Evolutionary conservation across 2,797 vertebrate species (phyloP).

Genomic region (Brachyalestes nurse): DNA sequence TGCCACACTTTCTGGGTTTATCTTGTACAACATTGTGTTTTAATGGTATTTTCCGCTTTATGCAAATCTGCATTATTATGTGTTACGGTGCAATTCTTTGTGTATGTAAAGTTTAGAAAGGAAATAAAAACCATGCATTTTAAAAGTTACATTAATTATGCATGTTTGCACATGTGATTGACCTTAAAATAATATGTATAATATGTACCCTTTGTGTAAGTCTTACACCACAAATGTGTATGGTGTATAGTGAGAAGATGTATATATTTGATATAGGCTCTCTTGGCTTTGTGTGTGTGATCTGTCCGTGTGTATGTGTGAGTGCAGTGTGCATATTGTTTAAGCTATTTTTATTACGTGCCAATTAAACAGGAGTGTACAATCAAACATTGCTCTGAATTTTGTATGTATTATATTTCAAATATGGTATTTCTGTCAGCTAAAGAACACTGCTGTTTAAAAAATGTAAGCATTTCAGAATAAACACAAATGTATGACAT

Average conservation of each 20-base stretch:
- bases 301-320: background rate
- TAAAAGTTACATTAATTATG: slow-evolving; percentile 19
- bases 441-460: background rate
- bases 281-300: slow-evolving; percentile 32
- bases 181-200: slow-evolving; percentile 19
- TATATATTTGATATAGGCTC: slow-evolving; percentile 41
- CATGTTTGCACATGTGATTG: slow-evolving; percentile 32
- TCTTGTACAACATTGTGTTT: slow-evolving; percentile 27
- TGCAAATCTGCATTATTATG: slow-evolving; percentile 23
- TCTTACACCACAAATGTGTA: slow-evolving; percentile 28
- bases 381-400: slow-evolving; percentile 37
- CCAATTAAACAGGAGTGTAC: slow-evolving; percentile 40
- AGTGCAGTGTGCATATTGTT: slow-evolving; percentile 17
- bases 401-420: background rate
- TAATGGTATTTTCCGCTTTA: background rate
- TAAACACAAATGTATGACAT: no score
- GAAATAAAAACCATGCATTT: slow-evolving; percentile 23
- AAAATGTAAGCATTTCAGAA: no score
- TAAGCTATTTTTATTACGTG: slow-evolving; percentile 46
- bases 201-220: slow-evolving; percentile 26
- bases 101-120: slow-evolving; percentile 2
- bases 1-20: slow-evolving; percentile 32
- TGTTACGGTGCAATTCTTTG: slow-evolving; percentile 4
- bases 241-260: slow-evolving; percentile 40
- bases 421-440: background rate